Evolutionary conservation across 2,113 vertebrate species (phyloP), one percentile per base, ranked within the genome.

Genomic region (Chaetura pelagica): DNA sequence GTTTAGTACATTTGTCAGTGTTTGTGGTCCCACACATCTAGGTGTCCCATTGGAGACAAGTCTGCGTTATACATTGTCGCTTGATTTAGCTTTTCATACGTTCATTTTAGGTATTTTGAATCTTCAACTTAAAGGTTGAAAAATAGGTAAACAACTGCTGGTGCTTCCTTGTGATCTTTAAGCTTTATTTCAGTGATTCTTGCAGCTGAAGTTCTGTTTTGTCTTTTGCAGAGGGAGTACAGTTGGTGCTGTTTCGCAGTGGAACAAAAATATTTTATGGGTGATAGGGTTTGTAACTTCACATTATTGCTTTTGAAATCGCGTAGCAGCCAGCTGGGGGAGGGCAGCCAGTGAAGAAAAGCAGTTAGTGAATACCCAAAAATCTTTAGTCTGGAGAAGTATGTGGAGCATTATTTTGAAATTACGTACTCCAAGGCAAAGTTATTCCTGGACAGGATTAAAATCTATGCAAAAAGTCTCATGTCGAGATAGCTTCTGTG

Each of bases 211-310:
- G 74, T 78, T 77, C 80, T 81, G 34, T 55, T 87, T 92, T 63
- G 24, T 91, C 57, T 89, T 84, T 62, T 67, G 49, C 58, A 85
- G 71, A 64, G 67, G 52, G 69, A 61, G 34, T 63, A 35, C 63
- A 85, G 78, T 89, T 81, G 66, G 55, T 77, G 38, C 51, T 87
- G 51, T 46, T 96, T 81, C 81, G 38, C 73, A 78, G 23, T 78
- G 64, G 57, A 89, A 93, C 91, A 30, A 87, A 93, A 93, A 75
- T 87, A 90, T 79, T 95, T 89, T 85, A 76, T 93, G 49, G 14
- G 32, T 93, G 62, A 24, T 89, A 68, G 23, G 38, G 9, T 79
- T 93, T 76, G 30, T 30, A 63, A 62, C 34, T 94, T 87, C 67
- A 77, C 90, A 83, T 48, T 52, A 81, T 42, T 89, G 66, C 69